Evolutionary conservation across 2,888 invertebrate genomes (phyloP), one percentile per base, ranked within the genome.

Genomic region (Drosophila villosipedis): DNA sequence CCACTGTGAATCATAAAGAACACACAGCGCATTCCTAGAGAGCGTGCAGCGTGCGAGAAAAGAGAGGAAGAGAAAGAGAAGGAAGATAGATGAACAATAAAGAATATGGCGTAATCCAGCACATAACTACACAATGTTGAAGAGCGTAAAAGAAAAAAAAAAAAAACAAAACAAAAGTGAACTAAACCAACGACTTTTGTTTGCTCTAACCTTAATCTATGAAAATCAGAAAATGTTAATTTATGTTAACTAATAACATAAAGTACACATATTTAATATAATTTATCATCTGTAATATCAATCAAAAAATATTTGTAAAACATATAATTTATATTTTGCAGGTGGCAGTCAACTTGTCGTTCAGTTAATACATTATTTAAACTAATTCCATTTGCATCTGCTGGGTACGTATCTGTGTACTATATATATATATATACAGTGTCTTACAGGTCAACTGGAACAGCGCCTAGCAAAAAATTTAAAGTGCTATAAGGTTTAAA

Each of bases 21-120:
- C 12, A 31, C 31, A 31, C 25, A 9, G 7, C 22, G 14, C 47
- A 22, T 47, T 14, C 14, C 14, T 4, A 47, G 19, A 43, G 55
- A 22, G 47, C 35, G 25, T 16, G 4, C 10, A 54, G 64, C 57
- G 52, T 14, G 41, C 28, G 30, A 33, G 31, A n/a, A 25, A 14
- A 37, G 25, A 30, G 39, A 39, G 39, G 10, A 31, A 25, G 35
- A 37, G 54, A 9, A 25, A 22, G 9, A 54, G 4, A 41, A 41
- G 5, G 4, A 28, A 25, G 30, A 4, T 28, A 31, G 30, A 30
- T 53, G 30, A 68, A 22, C 35, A 54, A n/a, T 39, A 53, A 28
- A 41, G n/a, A 47, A 57, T 37, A 80, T 77, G 77, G 62, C 77
- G 69, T 80, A 80, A 80, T 80, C 52, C 61, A 59, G 25, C 22